A percentile compares a stretch with the other conserved stretches of the same genome.
phyloP scores from a whole-genome alignment of 2,797 vertebrate species.

The Chrysocyon brachyurus region DNA sequence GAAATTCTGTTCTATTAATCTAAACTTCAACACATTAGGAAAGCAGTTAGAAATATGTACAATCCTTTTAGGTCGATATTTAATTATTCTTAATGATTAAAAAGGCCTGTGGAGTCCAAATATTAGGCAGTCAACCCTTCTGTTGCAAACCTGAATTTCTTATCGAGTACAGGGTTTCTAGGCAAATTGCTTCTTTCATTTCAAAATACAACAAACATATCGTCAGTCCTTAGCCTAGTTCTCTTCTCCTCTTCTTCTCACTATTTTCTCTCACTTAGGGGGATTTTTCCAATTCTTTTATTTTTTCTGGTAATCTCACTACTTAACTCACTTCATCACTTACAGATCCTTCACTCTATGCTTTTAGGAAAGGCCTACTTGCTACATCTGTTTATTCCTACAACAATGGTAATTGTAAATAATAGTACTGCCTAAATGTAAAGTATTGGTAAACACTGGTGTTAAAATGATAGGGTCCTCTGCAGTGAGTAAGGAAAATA shows the following conservation, averaged over 20 bases:
- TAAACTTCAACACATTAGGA: slow-evolving; percentile 43
- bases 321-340: neutral
- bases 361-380: neutral
- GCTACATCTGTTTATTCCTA: slow-evolving; percentile 12
- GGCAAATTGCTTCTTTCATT: slow-evolving; percentile 65
- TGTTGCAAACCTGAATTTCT: slow-evolving; percentile 71
- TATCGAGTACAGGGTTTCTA: slow-evolving; percentile 68
- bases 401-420: neutral
- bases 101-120: slow-evolving; percentile 43
- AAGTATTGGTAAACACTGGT: neutral
- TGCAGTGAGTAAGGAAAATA: slow-evolving; percentile 14
- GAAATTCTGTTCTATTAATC: slow-evolving; percentile 39
- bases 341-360: neutral
- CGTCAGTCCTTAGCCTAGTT: neutral
- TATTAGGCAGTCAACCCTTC: slow-evolving; percentile 46
- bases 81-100: slow-evolving; percentile 73
- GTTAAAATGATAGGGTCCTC: neutral
- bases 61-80: slow-evolving; percentile 51
- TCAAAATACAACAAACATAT: slow-evolving; percentile 66
- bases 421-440: neutral
- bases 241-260: neutral
- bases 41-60: slow-evolving; percentile 8
- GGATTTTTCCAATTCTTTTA: slow-evolving; percentile 26
- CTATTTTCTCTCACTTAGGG: neutral
- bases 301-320: slow-evolving; percentile 18